These are phyloP conservation scores for Epicauta chinensis DNA, from an alignment of 1,140 invertebrate genomes.

Conservation along the genomic window DNA sequence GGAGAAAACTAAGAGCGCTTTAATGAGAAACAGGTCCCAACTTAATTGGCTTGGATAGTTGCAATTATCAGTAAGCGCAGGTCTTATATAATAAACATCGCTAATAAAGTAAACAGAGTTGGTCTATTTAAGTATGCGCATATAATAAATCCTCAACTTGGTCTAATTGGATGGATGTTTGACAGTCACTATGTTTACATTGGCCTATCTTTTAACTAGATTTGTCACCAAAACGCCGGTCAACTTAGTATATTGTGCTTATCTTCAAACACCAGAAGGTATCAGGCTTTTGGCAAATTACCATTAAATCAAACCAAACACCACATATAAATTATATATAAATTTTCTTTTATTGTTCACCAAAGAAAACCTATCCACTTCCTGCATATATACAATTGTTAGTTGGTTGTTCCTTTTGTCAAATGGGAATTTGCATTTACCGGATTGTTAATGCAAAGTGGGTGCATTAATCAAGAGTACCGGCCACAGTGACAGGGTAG, in stretches of 20 bases:
- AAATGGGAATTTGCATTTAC: slow-evolving; percentile 35
- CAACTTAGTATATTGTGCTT: slow-evolving; percentile 9
- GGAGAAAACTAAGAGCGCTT: slow-evolving; percentile 17
- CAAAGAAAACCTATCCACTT: no score
- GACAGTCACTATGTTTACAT: slow-evolving; percentile 29
- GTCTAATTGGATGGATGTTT: slow-evolving; percentile 36
- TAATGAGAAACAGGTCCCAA: slow-evolving; percentile 13
- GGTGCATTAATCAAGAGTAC: slow-evolving; percentile 41
- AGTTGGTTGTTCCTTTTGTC: slow-evolving; percentile 24
- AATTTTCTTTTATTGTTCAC: no score
- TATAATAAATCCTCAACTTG: slow-evolving; percentile 30
- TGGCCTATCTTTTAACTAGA: slow-evolving; percentile 20
- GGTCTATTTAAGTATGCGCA: slow-evolving; percentile 28
- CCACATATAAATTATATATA: no score
- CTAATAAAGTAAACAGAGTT: slow-evolving; percentile 37
- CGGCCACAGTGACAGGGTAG: slow-evolving; percentile 38
- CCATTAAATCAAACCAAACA: no score
- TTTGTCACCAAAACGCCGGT: slow-evolving; percentile 9
- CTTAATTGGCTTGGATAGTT: slow-evolving; percentile 33
- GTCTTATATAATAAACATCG: slow-evolving; percentile 35
- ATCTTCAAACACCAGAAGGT: slow-evolving; percentile 12
- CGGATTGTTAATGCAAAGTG: slow-evolving; percentile 41
- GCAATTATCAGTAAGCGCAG: slow-evolving; percentile 33
- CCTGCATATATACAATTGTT: no score
- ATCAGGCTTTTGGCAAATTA: neutral